Conservation (phyloP, 2,888 invertebrate species). For the Octonoba sinensis region DNA sequence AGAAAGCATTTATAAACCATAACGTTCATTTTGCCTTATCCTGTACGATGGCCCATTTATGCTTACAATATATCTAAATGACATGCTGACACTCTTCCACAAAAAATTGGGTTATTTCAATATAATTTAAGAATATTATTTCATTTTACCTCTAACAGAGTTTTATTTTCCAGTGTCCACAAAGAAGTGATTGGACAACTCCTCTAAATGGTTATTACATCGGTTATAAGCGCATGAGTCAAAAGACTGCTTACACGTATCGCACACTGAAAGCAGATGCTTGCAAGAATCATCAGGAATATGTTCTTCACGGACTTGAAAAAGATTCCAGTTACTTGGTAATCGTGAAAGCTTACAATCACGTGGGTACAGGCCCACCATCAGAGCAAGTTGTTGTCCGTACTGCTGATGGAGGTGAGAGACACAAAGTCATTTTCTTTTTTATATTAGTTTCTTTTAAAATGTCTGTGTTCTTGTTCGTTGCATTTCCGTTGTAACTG, state of each 20-base stretch:
- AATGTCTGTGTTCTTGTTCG: too few relatives aligned
- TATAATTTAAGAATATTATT: too few relatives aligned
- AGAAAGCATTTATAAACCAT: too few relatives aligned
- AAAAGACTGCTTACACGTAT: conserved; percentile 30
- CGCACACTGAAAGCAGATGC: conserved; percentile 11
- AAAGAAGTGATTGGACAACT: conserved; percentile 62
- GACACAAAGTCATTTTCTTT: background rate
- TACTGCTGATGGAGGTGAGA: conserved; percentile 67
- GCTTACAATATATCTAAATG: too few relatives aligned
- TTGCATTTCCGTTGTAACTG: too few relatives aligned
- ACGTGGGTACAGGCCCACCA: conserved; percentile 65
- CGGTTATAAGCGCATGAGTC: conserved; percentile 65
- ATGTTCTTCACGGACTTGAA: conserved; percentile 40
- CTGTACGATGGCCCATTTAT: too few relatives aligned
- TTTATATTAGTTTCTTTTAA: background rate
- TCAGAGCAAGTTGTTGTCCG: conserved; percentile 64
- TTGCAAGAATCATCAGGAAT: conserved; percentile 45
- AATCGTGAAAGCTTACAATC: conserved; percentile 66
- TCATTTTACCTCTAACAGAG: too few relatives aligned
- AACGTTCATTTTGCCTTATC: too few relatives aligned
- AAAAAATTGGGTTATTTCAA: too few relatives aligned
- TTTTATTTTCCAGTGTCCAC: conserved; percentile 54
- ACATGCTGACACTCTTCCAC: too few relatives aligned
- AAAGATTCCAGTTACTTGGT: conserved; percentile 65
- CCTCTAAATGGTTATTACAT: conserved; percentile 66